Percentiles rank a stretch among this genome's conserved stretches.
Evolutionary conservation across 2,113 vertebrate genomes (phyloP).

Genomic region (Tautogolabrus adspersus): DNA sequence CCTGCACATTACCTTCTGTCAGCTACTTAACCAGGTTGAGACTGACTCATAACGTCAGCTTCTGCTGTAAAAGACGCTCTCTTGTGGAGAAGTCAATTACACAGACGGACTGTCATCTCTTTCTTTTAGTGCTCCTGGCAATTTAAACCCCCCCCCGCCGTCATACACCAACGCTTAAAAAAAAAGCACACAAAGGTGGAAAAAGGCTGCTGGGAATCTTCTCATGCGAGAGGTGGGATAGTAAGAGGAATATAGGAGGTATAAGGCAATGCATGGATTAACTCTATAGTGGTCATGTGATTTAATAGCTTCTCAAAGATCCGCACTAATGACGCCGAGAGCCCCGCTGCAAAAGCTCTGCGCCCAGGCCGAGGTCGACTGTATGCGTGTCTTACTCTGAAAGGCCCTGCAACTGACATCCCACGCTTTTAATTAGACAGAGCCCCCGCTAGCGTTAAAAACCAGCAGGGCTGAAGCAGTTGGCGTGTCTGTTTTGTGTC

Average conservation of each 20-base stretch:
- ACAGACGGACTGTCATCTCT: slow-evolving; percentile 52
- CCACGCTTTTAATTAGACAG: slow-evolving; percentile 72
- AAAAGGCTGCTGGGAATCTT: slow-evolving; percentile 6
- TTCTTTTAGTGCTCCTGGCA: slow-evolving; percentile 32
- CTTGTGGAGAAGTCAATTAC: slow-evolving; percentile 72
- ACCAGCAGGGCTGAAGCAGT: slow-evolving; percentile 39
- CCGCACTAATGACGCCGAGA: slow-evolving; percentile 59
- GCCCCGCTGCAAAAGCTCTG: slow-evolving; percentile 34
- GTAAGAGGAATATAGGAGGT: slow-evolving; percentile 11
- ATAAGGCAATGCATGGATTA: slow-evolving; percentile 48
- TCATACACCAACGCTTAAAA: neutral
- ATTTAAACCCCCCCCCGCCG: slow-evolving; percentile 15
- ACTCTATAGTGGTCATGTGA: slow-evolving; percentile 16
- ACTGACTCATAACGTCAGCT: slow-evolving; percentile 51
- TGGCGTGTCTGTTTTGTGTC: slow-evolving; percentile 43
- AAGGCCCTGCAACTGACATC: slow-evolving; percentile 53
- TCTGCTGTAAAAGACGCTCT: slow-evolving; percentile 64
- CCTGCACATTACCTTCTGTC: slow-evolving; percentile 54
- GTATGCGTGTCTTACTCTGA: slow-evolving; percentile 28
- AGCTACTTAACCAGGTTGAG: slow-evolving; percentile 49
- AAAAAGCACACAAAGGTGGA: neutral
- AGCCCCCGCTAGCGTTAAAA: slow-evolving; percentile 34
- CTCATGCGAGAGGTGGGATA: neutral
- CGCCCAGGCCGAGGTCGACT: slow-evolving; percentile 9
- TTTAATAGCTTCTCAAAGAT: slow-evolving; percentile 58